Evolutionary conservation across 1,140 invertebrate genomes (phyloP).

Genomic region (Penaeus chinensis): DNA sequence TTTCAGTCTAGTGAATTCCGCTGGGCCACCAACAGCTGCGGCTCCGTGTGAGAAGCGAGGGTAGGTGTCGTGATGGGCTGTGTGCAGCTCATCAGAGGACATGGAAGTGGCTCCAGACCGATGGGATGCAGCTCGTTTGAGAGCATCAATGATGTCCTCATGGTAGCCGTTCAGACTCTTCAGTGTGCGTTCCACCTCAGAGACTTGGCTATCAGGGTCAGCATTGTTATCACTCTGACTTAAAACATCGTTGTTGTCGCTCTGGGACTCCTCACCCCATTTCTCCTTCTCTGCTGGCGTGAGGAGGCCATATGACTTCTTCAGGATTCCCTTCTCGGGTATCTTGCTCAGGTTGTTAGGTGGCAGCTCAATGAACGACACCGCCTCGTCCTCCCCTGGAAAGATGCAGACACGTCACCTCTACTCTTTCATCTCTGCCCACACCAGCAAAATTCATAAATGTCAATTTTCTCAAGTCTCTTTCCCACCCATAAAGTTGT

Average conservation of each 20-base stretch:
- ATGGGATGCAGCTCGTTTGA: constrained; percentile 83
- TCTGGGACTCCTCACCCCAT: constrained; percentile 78
- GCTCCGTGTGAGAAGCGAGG: constrained; percentile 49
- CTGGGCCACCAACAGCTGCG: constrained; percentile 41
- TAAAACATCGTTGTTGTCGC: constrained; percentile 78
- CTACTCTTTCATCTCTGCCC: constrained; percentile 33
- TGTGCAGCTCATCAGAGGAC: constrained; percentile 65
- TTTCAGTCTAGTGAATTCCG: constrained; percentile 64
- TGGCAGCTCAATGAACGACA: constrained; percentile 84
- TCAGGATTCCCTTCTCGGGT: constrained; percentile 88
- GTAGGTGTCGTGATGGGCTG: constrained; percentile 64
- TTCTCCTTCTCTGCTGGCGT: constrained; percentile 69
- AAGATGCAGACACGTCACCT: constrained; percentile 64
- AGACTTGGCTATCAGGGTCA: constrained; percentile 65
- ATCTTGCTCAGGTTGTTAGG: constrained; percentile 81
- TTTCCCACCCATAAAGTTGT: too few species aligned
- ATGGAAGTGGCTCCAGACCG: constrained; percentile 58
- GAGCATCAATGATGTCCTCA: constrained; percentile 88
- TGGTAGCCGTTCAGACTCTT: constrained; percentile 92
- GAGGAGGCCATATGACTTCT: constrained; percentile 87
- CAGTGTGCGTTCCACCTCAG: constrained; percentile 82
- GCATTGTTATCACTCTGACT: constrained; percentile 76
- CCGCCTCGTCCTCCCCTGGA: constrained; percentile 80
- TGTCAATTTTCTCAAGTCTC: too few species aligned
- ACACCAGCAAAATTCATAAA: too few species aligned